Conservation (phyloP, 2,797 vertebrate species). For the Crypturellus tataupa region DNA sequence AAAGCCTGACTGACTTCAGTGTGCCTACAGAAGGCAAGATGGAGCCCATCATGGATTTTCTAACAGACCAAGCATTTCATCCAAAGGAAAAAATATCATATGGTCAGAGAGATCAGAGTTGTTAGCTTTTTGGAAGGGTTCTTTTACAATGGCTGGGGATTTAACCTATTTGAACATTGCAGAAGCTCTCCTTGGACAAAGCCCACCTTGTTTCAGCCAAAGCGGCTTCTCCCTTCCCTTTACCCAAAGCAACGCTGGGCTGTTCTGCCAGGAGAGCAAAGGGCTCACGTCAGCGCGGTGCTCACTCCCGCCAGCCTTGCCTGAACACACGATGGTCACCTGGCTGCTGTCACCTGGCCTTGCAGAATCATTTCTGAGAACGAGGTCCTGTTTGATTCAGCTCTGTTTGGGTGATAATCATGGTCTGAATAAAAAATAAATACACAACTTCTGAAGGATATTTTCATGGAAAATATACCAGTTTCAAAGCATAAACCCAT, state of each 20-base stretch:
- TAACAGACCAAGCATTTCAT: neutral
- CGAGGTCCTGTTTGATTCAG: neutral
- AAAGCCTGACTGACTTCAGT: neutral
- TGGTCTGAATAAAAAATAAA: slow-evolving; percentile 12
- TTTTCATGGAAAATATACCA: neutral
- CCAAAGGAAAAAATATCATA: neutral
- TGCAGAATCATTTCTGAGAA: neutral
- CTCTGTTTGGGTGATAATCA: neutral
- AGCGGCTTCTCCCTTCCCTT: neutral
- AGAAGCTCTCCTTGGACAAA: neutral
- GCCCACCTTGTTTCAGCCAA: neutral
- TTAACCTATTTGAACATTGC: neutral
- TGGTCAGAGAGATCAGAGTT: neutral
- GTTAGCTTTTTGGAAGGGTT: neutral
- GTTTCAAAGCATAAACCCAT: neutral
- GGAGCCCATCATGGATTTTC: neutral
- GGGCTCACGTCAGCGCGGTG: neutral
- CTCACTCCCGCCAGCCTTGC: neutral
- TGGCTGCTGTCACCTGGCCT: neutral
- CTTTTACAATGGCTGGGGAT: neutral
- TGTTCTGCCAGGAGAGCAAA: neutral
- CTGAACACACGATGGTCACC: neutral
- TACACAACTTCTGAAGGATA: neutral
- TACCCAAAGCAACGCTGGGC: neutral
- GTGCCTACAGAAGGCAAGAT: neutral